Conservation (phyloP, 2,113 vertebrate genomes). For the Pyrgilauda ruficollis region DNA sequence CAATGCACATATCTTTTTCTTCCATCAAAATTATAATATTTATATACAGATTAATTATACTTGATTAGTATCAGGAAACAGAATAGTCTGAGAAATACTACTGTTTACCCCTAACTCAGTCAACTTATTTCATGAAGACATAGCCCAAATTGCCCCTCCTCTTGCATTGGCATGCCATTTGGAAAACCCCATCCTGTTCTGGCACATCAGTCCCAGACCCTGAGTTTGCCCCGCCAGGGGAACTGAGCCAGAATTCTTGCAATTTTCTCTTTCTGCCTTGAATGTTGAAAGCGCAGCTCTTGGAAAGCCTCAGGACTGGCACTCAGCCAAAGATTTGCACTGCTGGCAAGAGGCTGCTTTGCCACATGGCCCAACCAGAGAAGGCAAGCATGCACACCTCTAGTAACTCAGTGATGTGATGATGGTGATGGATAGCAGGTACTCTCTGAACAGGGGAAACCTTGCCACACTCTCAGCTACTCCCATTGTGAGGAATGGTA, state of each 20-base stretch:
- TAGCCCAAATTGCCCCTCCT: neutral
- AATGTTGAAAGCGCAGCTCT: neutral
- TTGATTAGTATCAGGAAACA: neutral
- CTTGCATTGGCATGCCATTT: rapidly evolving
- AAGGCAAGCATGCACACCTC: neutral
- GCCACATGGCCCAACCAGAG: rapidly evolving
- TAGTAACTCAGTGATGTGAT: neutral
- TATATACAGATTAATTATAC: neutral
- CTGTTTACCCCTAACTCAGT: neutral
- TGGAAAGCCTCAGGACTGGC: neutral
- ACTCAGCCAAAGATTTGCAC: neutral
- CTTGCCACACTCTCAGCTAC: neutral
- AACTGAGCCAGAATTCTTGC: neutral
- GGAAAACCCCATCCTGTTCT: neutral
- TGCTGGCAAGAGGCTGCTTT: neutral
- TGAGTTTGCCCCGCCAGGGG: neutral
- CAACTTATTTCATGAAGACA: neutral
- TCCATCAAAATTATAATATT: neutral
- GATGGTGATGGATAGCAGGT: neutral
- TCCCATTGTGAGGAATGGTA: neutral
- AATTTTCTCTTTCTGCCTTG: neutral
- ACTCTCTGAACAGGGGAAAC: neutral
- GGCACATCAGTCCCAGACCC: neutral
- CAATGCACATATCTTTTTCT: neutral
- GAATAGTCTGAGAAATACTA: neutral